Conservation (phyloP, 1,140 invertebrate species). For the Delia radicum region DNA sequence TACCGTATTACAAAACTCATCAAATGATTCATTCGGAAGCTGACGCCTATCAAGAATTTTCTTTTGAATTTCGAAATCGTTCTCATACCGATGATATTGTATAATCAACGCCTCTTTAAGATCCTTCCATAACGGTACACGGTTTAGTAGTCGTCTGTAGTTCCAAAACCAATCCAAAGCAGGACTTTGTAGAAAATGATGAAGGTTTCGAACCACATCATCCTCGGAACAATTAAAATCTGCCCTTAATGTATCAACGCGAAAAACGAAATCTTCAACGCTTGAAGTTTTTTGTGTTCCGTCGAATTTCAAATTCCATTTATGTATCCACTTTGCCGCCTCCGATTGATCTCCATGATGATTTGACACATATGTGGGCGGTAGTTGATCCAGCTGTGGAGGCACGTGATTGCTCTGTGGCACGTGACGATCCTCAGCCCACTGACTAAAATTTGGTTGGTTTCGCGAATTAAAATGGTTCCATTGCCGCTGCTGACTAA, state of each 20-base stretch:
- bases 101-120: neutral
- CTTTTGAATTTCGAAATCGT: neutral
- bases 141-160: neutral
- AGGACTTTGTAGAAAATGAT: neutral
- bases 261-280: slow-evolving; percentile 10
- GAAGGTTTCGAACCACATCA: neutral
- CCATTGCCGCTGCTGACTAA: too few species aligned
- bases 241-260: neutral
- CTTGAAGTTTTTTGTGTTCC: neutral
- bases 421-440: too few species aligned
- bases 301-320: neutral
- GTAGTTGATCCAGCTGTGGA: too few species aligned
- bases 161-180: slow-evolving; percentile 13
- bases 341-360: too few species aligned
- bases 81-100: neutral
- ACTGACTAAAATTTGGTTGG: too few species aligned
- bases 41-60: neutral
- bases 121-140: neutral
- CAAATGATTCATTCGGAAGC: neutral
- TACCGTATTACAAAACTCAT: neutral
- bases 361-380: too few species aligned
- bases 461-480: too few species aligned
- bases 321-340: too few species aligned
- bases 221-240: neutral
- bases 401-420: too few species aligned